These are phyloP conservation scores for Prorops nasuta DNA, from an alignment of 1,140 invertebrate genomes.

Conservation along the genomic window DNA sequence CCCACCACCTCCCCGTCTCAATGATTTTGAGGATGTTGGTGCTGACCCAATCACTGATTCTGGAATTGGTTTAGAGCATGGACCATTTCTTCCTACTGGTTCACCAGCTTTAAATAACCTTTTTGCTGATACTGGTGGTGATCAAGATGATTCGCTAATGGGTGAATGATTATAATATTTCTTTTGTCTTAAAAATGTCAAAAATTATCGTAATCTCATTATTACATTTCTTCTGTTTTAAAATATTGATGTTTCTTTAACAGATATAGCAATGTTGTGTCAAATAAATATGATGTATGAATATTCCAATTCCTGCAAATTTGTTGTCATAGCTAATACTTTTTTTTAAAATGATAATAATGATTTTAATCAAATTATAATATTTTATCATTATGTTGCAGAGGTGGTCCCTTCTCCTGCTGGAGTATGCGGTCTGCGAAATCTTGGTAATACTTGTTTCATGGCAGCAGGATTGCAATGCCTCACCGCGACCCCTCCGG, in stretches of 20 bases:
- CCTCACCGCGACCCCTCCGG: conserved; percentile 59
- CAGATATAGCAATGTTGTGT: too few species aligned
- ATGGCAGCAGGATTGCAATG: conserved; percentile 72
- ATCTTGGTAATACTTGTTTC: conserved; percentile 72
- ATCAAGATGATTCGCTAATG: conserved; percentile 45
- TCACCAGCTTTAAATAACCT: conserved; percentile 43
- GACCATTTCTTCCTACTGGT: conserved; percentile 46
- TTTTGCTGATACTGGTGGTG: conserved; percentile 46
- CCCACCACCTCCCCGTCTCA: conserved; percentile 44
- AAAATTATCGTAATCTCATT: conserved; percentile 2
- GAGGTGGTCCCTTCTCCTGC: conserved; percentile 36
- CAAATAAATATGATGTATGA: neutral
- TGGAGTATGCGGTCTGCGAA: conserved; percentile 67
- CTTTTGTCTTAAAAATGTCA: neutral
- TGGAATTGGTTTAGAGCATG: conserved; percentile 40
- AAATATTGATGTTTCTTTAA: too few species aligned
- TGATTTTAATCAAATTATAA: neutral
- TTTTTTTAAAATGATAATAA: too few species aligned
- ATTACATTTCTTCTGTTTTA: too few species aligned
- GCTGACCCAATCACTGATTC: conserved; percentile 36
- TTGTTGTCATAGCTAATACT: neutral
- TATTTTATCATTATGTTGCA: conserved; percentile 1
- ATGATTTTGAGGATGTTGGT: conserved; percentile 41
- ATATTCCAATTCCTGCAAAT: neutral
- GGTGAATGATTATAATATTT: conserved; percentile 37